phyloP scores from a whole-genome alignment of 2,888 invertebrate species.

The Caenorhabditis virilis region DNA sequence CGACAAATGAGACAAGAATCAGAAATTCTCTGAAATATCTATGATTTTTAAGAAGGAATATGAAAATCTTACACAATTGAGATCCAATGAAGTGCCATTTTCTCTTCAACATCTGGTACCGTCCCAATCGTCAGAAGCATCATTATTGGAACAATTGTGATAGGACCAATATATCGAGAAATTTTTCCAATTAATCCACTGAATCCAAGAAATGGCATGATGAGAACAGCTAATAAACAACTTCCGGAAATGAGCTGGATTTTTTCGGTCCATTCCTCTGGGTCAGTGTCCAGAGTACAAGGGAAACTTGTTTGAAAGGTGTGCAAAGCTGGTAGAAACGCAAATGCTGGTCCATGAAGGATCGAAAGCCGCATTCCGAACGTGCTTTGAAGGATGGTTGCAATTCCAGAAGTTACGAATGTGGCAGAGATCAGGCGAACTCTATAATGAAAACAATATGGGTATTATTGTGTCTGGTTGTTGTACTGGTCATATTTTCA shows the following conservation, averaged over 20 bases:
- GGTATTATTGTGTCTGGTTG: too few relatives aligned
- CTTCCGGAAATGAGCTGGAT: constrained; percentile 53
- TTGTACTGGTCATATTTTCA: too few relatives aligned
- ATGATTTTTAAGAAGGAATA: background rate
- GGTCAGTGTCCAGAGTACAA: constrained; percentile 12
- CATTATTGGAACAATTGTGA: constrained; percentile 62
- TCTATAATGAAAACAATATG: too few relatives aligned
- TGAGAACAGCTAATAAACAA: constrained; percentile 53
- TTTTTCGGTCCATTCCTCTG: constrained; percentile 14
- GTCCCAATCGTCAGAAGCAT: constrained; percentile 53
- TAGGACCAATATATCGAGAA: constrained; percentile 57
- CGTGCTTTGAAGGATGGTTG: constrained; percentile 61
- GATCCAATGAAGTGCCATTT: constrained; percentile 60
- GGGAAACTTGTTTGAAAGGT: constrained; percentile 48
- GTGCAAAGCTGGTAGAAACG: constrained; percentile 61
- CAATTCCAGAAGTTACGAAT: constrained; percentile 60
- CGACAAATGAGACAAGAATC: constrained; percentile 46
- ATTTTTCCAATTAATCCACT: constrained; percentile 53
- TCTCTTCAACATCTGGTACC: constrained; percentile 51
- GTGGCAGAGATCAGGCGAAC: constrained; percentile 62
- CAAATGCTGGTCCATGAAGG: constrained; percentile 66
- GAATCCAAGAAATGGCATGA: constrained; percentile 59
- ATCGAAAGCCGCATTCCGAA: constrained; percentile 61
- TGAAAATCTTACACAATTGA: constrained; percentile 50
- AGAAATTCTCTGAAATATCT: constrained; percentile 50